Evolutionary conservation across 1,140 invertebrate genomes (phyloP).

Genomic region (Meloidogyne floridensis): DNA sequence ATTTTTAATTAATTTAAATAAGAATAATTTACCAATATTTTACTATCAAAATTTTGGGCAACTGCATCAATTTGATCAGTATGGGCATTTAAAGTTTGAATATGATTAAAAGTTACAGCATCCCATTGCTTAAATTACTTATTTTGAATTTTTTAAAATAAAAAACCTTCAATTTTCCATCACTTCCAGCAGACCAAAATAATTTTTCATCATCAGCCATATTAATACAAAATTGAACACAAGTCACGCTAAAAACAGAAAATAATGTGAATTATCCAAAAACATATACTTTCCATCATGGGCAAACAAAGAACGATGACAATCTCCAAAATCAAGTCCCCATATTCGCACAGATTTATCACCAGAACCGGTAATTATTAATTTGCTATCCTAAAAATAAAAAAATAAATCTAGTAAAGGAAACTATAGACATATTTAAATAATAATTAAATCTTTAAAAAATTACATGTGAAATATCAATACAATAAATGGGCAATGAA

Average conservation of each 20-base stretch:
- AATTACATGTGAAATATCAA: constrained; percentile 77
- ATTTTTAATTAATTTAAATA: constrained; percentile 12
- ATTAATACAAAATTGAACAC: constrained; percentile 71
- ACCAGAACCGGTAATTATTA: constrained; percentile 89
- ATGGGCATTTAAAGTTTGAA: constrained; percentile 73
- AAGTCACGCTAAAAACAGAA: constrained; percentile 75
- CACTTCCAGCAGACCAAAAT: constrained; percentile 88
- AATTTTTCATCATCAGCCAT: constrained; percentile 77
- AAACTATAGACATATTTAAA: neutral
- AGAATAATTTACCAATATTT: constrained; percentile 45
- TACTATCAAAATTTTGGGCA: constrained; percentile 37
- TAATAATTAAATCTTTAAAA: neutral
- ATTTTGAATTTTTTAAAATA: constrained; percentile 49
- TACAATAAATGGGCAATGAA: constrained; percentile 85
- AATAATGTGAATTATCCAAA: neutral
- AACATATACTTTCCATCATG: constrained; percentile 78
- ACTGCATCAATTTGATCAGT: constrained; percentile 56
- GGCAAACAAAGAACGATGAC: constrained; percentile 75
- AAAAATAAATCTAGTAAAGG: no score
- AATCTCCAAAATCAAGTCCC: constrained; percentile 98
- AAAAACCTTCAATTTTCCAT: constrained; percentile 74
- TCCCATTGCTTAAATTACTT: constrained; percentile 88
- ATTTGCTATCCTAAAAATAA: constrained; percentile 75
- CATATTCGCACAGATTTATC: constrained; percentile 96
- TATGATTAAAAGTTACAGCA: constrained; percentile 80